Evolutionary conservation across 2,888 invertebrate genomes (phyloP).

Genomic region (Scelioninae gen. 1): DNA sequence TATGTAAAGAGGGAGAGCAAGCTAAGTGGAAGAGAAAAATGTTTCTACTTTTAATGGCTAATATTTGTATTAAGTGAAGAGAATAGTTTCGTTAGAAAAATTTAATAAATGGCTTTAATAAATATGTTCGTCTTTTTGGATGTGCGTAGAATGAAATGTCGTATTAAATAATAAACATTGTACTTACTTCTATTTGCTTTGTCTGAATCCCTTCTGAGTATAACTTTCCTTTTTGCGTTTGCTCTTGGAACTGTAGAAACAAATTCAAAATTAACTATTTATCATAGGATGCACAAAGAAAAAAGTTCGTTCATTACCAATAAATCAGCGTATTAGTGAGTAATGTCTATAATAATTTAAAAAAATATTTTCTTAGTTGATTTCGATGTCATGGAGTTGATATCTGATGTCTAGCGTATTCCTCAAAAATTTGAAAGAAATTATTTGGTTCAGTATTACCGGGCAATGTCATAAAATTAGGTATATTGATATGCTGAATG

Average conservation of each 20-base stretch:
- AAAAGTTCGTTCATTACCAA: no score
- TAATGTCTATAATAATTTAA: no score
- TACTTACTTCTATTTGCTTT: slow-evolving; percentile 94
- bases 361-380: no score
- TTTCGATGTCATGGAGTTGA: no score
- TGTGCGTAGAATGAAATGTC: slow-evolving; percentile 6
- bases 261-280: slow-evolving; percentile 3
- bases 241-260: slow-evolving; percentile 83
- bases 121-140: slow-evolving; percentile 12
- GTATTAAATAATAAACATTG: slow-evolving; percentile 37
- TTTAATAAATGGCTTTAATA: slow-evolving; percentile 34
- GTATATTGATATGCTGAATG: no score
- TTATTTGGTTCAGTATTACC: no score
- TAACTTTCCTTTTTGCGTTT: slow-evolving; percentile 89
- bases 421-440: no score
- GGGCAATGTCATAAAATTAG: no score
- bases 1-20: not conserved
- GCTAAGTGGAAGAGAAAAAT: no score
- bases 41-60: not conserved
- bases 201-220: slow-evolving; percentile 90
- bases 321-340: no score
- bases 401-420: no score
- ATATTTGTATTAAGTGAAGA: slow-evolving; percentile 10
- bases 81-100: not conserved
- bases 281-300: no score